Base-by-base conservation (phyloP, 2,888 invertebrate genomes). In the Rhingia campestris region DNA sequence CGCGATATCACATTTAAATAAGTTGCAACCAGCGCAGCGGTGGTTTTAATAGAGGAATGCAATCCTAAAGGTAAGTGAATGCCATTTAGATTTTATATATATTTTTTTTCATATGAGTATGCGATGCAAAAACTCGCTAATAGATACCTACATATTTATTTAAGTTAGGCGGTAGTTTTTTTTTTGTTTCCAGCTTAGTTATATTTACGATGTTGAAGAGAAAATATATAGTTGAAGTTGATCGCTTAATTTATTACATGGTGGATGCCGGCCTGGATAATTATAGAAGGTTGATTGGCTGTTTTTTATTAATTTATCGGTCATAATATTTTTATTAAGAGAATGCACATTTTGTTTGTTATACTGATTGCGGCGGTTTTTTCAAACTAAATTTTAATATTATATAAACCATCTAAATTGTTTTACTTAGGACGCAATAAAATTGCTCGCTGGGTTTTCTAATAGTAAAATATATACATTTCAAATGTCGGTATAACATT, bases 21-120 rank as follows among this genome's bases (percentile, higher is more conserved):
- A 73, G 73, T 73, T 79, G 59, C 77, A 54, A 59, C 70, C 35
- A 61, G 61, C 76, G 64, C 35, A 61, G 61, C 76, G 64, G 76
- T 49, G 72, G 77, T 67, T 35, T 49, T n/a, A 66, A 49, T 49
- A 69, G 73, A 74, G 82, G 82, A 82, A 82, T 82, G 73, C 82
- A 61, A 79, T 77, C 51, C 56, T 82, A 79, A 74, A 82, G 79
- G 82, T 82, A 79, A 82, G 82, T 58, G 49, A 69, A 53, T 82
- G 73, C 67, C 79, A 82, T 79, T 82, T 73, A 73, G 56, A 79
- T 73, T 10, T 66, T 61, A 22, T 10, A 47, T 35, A 35, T 82
- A 2, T 22, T 22, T 22, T 22, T 22, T 22, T 22, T 1, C 22
- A 22, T 22, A 2, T 69, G 73, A 61, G 79, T 72, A 72, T 37